phyloP scores from a whole-genome alignment of 2,888 invertebrate species.

The Ophion ventricosus region DNA sequence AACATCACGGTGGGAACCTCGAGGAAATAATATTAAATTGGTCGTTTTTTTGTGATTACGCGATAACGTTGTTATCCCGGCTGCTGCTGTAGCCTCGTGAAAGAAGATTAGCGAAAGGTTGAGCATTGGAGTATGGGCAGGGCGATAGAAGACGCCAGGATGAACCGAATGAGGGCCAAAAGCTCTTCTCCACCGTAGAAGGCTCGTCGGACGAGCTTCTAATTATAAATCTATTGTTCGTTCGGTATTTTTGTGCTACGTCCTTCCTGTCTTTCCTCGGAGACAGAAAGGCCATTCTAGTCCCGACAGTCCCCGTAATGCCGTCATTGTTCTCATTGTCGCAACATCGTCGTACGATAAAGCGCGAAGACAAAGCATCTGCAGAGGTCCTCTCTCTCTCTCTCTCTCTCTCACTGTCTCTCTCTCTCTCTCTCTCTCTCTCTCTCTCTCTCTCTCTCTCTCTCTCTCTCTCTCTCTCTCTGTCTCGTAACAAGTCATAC shows the following conservation, averaged over 20 bases:
- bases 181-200: constrained; percentile 19
- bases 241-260: constrained; percentile 76
- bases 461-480: constrained; percentile 67
- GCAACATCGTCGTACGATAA: constrained; percentile 80
- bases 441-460: constrained; percentile 61
- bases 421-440: constrained; percentile 69
- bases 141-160: constrained; percentile 27
- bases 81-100: constrained; percentile 2
- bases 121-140: not conserved
- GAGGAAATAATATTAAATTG: constrained; percentile 22
- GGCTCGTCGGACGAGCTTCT: constrained; percentile 60
- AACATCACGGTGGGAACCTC: not conserved
- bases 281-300: constrained; percentile 73
- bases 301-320: constrained; percentile 77
- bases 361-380: constrained; percentile 76
- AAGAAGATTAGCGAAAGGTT: not conserved
- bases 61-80: constrained; percentile 47
- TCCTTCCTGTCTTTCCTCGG: constrained; percentile 71
- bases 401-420: constrained; percentile 65
- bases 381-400: constrained; percentile 74
- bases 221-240: constrained; percentile 78
- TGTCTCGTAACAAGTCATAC: constrained; percentile 73
- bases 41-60: constrained; percentile 42
- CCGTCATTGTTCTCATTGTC: constrained; percentile 78
- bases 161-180: constrained; percentile 20